Evolutionary conservation across 1,140 invertebrate species (phyloP).

Genomic region (Ctenoplectra terminalis): DNA sequence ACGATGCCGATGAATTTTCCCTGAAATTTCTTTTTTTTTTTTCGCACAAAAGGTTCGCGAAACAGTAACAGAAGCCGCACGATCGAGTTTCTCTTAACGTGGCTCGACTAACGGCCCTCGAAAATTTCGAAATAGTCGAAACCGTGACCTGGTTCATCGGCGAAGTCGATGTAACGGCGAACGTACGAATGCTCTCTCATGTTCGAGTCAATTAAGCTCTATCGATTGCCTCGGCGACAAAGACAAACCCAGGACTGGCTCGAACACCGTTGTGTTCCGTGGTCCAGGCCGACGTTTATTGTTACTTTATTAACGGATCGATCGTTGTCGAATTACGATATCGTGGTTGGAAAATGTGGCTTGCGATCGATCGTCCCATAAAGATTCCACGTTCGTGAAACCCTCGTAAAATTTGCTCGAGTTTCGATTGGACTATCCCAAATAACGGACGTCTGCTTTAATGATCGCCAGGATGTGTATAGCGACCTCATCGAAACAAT

Average conservation of each 20-base stretch:
- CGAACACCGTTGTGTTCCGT: constrained; percentile 1
- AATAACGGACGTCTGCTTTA: constrained; percentile 11
- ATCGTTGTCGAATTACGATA: constrained; percentile 24
- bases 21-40: neutral
- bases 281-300: constrained; percentile 19
- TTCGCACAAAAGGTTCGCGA: neutral
- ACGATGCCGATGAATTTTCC: neutral
- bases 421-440: neutral
- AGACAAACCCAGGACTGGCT: constrained; percentile 47
- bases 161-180: constrained; percentile 40
- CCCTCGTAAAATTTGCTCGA: neutral
- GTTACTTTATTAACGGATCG: constrained; percentile 24
- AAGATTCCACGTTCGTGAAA: no score
- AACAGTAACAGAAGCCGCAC: neutral
- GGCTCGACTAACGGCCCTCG: neutral
- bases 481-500: constrained; percentile 19
- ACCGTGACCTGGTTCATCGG: constrained; percentile 51
- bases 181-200: constrained; percentile 63
- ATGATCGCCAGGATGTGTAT: neutral
- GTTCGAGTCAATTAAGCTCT: constrained; percentile 65
- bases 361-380: neutral
- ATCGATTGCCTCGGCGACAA: constrained; percentile 62
- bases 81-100: constrained; percentile 31
- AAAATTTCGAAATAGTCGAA: constrained; percentile 40
- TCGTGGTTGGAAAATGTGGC: neutral